Evolutionary conservation across 2,888 invertebrate genomes (phyloP).

Genomic region (Uloborus plumipes): DNA sequence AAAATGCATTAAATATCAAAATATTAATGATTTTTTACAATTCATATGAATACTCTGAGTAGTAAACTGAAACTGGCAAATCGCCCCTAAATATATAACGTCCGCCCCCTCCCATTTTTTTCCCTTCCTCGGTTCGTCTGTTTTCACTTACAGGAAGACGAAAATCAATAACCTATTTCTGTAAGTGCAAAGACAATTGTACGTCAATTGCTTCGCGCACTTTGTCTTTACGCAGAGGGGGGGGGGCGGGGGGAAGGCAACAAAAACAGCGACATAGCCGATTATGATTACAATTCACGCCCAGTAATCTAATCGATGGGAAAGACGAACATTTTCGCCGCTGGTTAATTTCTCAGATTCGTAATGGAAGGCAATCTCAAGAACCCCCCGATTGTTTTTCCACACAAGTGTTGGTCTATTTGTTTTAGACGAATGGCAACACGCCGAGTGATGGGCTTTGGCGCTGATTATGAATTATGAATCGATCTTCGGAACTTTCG

Average conservation of each 20-base stretch:
- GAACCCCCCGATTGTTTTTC: too few species aligned
- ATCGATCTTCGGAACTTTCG: too few species aligned
- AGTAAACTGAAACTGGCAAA: too few species aligned
- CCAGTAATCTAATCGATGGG: slow-evolving; percentile 45
- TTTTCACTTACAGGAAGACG: slow-evolving; percentile 42
- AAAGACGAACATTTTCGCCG: slow-evolving; percentile 36
- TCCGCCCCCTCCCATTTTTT: neutral
- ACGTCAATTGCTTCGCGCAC: slow-evolving; percentile 29
- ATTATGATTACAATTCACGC: slow-evolving; percentile 50
- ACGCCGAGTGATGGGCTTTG: too few species aligned
- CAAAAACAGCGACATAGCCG: slow-evolving; percentile 35
- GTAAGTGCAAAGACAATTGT: slow-evolving; percentile 38
- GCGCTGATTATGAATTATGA: too few species aligned
- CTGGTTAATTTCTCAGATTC: slow-evolving; percentile 42
- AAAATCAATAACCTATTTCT: slow-evolving; percentile 61
- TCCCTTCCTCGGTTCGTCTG: slow-evolving; percentile 4
- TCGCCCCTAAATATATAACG: neutral
- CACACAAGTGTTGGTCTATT: too few species aligned
- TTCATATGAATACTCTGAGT: too few species aligned
- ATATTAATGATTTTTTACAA: too few species aligned
- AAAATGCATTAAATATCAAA: too few species aligned
- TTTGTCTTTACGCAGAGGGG: slow-evolving; percentile 3
- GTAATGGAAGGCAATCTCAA: slow-evolving; percentile 43
- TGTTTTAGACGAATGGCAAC: too few species aligned
- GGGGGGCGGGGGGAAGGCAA: too few species aligned